These are phyloP conservation scores for Lypha dubia DNA, from an alignment of 2,888 invertebrate genomes.

Conservation along the genomic window DNA sequence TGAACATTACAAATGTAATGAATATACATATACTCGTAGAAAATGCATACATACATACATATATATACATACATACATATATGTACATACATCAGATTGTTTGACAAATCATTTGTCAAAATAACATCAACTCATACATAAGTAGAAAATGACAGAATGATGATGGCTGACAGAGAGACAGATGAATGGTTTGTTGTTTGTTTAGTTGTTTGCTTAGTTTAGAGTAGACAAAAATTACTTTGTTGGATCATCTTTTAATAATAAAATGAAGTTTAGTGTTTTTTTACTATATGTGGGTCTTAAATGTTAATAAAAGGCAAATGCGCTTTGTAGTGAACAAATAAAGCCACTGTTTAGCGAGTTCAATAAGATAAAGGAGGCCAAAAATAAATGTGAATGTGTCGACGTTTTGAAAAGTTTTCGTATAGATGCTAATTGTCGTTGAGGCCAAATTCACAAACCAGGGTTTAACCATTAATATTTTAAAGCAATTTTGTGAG, in stretches of 20 bases:
- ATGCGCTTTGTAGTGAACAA: too few relatives aligned
- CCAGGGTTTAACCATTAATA: too few relatives aligned
- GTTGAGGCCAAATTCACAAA: too few relatives aligned
- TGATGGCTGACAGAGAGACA: conserved; percentile 33
- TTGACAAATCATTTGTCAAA: conserved; percentile 71
- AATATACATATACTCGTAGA: too few relatives aligned
- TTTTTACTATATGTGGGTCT: neutral
- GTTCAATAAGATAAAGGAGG: too few relatives aligned
- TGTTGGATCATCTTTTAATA: neutral
- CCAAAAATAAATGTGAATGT: too few relatives aligned
- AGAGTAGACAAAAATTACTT: neutral
- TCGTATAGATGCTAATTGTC: too few relatives aligned
- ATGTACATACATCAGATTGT: conserved; percentile 58
- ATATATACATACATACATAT: too few relatives aligned
- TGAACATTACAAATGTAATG: conserved; percentile 29
- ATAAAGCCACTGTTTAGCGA: too few relatives aligned
- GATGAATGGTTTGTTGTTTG: conserved; percentile 29
- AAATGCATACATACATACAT: too few relatives aligned
- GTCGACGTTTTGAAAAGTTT: too few relatives aligned
- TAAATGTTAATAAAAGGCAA: neutral
- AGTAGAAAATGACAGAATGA: conserved; percentile 20
- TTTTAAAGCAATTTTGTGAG: too few relatives aligned
- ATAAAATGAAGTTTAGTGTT: neutral
- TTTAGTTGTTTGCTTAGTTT: neutral
- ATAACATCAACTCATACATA: conserved; percentile 61